Evolutionary conservation across 2,888 invertebrate species (phyloP), one percentile per base, ranked within the genome.

Genomic region (Drosophila tanythrix): DNA sequence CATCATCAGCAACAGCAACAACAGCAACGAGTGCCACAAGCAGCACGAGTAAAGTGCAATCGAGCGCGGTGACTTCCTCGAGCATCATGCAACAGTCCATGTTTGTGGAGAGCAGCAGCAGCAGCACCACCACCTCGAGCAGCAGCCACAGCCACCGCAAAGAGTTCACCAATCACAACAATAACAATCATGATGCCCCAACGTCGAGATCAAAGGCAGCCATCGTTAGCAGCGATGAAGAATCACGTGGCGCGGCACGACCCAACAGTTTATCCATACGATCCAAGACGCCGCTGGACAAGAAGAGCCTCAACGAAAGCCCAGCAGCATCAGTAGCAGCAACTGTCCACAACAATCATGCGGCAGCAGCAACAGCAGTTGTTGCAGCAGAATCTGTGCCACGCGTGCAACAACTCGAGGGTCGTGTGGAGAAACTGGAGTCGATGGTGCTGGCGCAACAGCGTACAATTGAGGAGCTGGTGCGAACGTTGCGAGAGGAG

Each of bases 401-500:
- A 15, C 86, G 91, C 38, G 91, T 93, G 27, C 58, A 73, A 7
- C 92, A 93, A 50, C 72, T 93, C 13, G 93, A 93, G 78, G 85
- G 90, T 61, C 91, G 93, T 31, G 88, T 93, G 36, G 88, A 89
- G 55, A 93, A 92, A 72, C 81, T 93, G 48, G 93, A 93, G 79
- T 64, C 78, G 21, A 75, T 90, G 61, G 92, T 93, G 66, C 88
- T 91, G 63, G 59, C 86, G 33, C 93, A 93, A 70, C 95, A 94
- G 78, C 93, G 94, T 40, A 94, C 95, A 74, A 94, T 96, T 67
- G 95, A 95, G 68, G 96, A 96, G 56, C 92, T 96, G 76, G 94
- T 94, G 70, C 93, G 93, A 43, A 95, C 95, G 86, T 92, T 96
- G 61, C 94, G 94, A 57, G 93, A 94, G 57, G 96, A 96, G 92